Evolutionary conservation across 2,888 invertebrate genomes (phyloP).

Genomic region (Caenorhabditis sp.): DNA sequence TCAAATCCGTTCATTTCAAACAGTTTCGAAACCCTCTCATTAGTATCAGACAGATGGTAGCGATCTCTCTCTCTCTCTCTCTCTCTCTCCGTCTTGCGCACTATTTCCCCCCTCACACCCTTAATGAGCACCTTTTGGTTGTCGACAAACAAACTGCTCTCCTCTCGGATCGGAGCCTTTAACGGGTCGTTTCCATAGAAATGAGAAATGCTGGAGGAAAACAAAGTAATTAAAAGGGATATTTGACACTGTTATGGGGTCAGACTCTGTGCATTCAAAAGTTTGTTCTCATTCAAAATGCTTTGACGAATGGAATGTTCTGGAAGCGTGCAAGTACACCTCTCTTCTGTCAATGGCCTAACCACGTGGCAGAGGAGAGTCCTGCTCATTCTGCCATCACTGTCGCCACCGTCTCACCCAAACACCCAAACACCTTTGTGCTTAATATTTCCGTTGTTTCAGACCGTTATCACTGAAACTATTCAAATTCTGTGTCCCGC

Average conservation of each 20-base stretch:
- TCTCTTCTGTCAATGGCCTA: too few relatives aligned
- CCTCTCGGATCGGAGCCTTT: neutral
- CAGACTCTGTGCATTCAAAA: too few relatives aligned
- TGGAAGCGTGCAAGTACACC: too few relatives aligned
- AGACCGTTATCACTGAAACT: neutral
- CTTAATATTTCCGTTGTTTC: conserved; percentile 8
- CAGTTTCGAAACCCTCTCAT: conserved; percentile 9
- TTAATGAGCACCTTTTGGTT: conserved; percentile 22
- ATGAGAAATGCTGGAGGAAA: neutral
- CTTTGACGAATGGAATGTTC: too few relatives aligned
- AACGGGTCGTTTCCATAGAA: neutral
- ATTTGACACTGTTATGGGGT: neutral
- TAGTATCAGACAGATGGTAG: conserved; percentile 3
- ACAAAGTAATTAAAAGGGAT: conserved; percentile 10
- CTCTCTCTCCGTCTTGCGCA: neutral
- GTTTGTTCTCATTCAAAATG: neutral
- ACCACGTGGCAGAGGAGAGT: neutral
- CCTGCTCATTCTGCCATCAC: conserved; percentile 25
- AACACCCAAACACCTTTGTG: conserved; percentile 15
- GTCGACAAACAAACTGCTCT: conserved; percentile 17
- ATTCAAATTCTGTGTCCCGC: too few relatives aligned
- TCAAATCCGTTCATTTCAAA: neutral
- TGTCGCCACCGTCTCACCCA: conserved; percentile 37
- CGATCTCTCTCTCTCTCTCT: neutral
- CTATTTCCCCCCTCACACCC: neutral